These are phyloP conservation scores for Recurvirostra avosetta DNA, from an alignment of 2,113 vertebrate genomes.

Conservation along the genomic window DNA sequence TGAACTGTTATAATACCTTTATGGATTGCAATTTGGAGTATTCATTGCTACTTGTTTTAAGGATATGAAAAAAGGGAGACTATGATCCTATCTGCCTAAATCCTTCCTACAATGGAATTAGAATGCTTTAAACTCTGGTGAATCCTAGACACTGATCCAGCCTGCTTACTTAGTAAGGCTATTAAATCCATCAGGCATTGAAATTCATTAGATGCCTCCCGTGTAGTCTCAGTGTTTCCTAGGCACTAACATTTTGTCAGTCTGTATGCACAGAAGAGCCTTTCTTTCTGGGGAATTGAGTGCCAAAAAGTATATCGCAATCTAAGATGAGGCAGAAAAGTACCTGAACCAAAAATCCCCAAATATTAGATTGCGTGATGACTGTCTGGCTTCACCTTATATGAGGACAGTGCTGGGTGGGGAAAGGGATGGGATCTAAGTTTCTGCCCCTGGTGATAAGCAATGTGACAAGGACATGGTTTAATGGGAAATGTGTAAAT, in stretches of 20 bases:
- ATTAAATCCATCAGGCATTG: conserved; percentile 19
- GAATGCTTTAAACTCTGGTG: conserved; percentile 1
- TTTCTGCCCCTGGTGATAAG: neutral
- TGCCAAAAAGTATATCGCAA: neutral
- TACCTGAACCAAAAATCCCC: neutral
- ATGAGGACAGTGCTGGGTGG: accelerated
- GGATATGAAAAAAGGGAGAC: neutral
- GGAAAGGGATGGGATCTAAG: neutral
- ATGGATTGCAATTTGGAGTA: neutral
- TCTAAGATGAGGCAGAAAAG: neutral
- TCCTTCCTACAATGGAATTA: neutral
- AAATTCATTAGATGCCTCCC: conserved; percentile 35
- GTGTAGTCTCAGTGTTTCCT: neutral
- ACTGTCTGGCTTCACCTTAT: neutral
- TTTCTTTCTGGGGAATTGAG: neutral
- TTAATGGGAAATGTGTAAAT: neutral
- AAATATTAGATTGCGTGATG: neutral
- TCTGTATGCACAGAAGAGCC: neutral
- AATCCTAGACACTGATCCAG: conserved; percentile 25
- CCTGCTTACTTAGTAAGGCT: conserved; percentile 17
- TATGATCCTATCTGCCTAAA: conserved; percentile 4
- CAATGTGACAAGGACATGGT: neutral
- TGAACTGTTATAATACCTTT: neutral
- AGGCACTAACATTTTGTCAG: neutral
- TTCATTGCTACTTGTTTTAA: neutral